Base-by-base conservation (phyloP, 2,888 invertebrate species). In the Empis livida region DNA sequence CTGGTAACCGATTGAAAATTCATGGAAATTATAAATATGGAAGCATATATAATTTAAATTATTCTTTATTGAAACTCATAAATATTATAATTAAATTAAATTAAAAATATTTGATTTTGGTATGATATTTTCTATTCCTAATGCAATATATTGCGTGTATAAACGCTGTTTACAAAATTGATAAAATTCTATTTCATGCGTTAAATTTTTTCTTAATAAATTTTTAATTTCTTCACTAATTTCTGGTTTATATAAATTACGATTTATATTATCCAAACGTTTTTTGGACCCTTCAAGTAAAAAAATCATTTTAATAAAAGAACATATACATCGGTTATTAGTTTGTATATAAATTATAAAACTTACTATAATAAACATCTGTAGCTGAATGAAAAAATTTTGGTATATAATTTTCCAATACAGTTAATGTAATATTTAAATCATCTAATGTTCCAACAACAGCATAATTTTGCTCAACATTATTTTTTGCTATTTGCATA, bases 381-480 rank as follows among this genome's bases (percentile, higher is more conserved):
- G 76, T 70, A 10, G 89, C 88, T 42, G 88, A 87, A 31, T 71
- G 71, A 68, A 91, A 91, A 71, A 88, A 91, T 53, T 78, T 72
- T 0, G 91, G 90, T 52, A 90, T 74, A 63, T 89, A 90, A 57
- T 82, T 75, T 68, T 91, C 83, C 39, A 91, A 70, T 6, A 91
- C 90, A n/a, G 81, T 75, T n/a, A 91, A 71, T 0, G 90, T 90
- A 8, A 83, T 77, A 67, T 91, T 89, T 63, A 90, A 77, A 57
- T 90, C 89, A 62, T 91, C 90, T 41, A 91, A 76, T 3, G 90
- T 84, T 3, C 91, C 91, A 1, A 91, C 87, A 1, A 88, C 87
- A 0, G 87, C 80, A 59, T 87, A 89, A 59, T 86, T 80, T 57
- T 80, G 74, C 60, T 90, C 90, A 13, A 91, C 89, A 37, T 86